Evolutionary conservation across 2,113 vertebrate genomes (phyloP).

Genomic region (Pelobates fuscus): DNA sequence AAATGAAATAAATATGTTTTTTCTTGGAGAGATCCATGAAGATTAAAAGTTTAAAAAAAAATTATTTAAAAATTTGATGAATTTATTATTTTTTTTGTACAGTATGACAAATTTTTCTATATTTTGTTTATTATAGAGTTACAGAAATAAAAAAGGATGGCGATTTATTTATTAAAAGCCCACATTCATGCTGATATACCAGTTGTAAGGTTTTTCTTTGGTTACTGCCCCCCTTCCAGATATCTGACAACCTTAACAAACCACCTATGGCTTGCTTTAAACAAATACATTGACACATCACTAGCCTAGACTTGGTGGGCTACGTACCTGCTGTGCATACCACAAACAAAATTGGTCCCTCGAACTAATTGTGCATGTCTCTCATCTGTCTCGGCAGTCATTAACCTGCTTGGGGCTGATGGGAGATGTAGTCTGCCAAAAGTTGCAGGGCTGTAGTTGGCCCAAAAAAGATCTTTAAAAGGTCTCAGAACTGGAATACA

Average conservation of each 20-base stretch:
- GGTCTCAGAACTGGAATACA: background rate
- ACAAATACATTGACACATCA: too few relatives aligned
- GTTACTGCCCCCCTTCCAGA: too few relatives aligned
- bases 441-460: too few relatives aligned
- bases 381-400: too few relatives aligned
- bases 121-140: constrained; percentile 33
- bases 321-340: too few relatives aligned
- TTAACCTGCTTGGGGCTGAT: background rate
- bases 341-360: too few relatives aligned
- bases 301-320: too few relatives aligned
- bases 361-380: too few relatives aligned
- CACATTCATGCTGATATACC: background rate
- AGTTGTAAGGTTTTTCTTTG: too few relatives aligned
- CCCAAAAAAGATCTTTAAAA: background rate
- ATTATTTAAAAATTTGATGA: constrained; percentile 13
- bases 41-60: background rate
- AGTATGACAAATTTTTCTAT: constrained; percentile 28
- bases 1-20: background rate
- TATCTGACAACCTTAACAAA: too few relatives aligned
- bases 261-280: too few relatives aligned
- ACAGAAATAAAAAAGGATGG: constrained; percentile 8
- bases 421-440: background rate
- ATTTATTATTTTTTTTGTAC: constrained; percentile 45
- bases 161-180: constrained; percentile 33
- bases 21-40: background rate